Conservation (phyloP, 2,888 invertebrate genomes). For the Sphecodes monilicornis region DNA sequence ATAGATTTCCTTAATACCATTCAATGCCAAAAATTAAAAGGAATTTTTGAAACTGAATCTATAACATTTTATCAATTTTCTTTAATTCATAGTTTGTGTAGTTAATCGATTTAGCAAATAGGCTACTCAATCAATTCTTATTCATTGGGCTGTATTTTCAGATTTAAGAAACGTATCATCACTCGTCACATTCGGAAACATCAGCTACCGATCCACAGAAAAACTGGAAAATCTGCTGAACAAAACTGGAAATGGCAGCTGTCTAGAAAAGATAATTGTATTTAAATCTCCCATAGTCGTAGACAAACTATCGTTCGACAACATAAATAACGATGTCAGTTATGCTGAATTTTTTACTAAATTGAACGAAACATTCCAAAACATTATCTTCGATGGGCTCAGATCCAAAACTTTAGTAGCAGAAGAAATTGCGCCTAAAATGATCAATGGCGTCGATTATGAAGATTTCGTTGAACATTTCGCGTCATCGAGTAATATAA, state of each 20-base stretch:
- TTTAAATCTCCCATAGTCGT: conserved; percentile 69
- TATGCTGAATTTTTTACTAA: conserved; percentile 64
- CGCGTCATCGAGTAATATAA: conserved; percentile 54
- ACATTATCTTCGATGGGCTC: conserved; percentile 85
- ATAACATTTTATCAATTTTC: too few relatives aligned
- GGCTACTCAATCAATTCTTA: too few relatives aligned
- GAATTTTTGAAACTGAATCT: too few relatives aligned
- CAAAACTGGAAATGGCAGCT: conserved; percentile 42
- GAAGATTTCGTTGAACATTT: conserved; percentile 56
- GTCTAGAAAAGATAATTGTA: conserved; percentile 64
- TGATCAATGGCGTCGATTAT: conserved; percentile 67
- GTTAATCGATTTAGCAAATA: too few relatives aligned
- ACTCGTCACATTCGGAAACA: conserved; percentile 68
- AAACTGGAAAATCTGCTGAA: conserved; percentile 60
- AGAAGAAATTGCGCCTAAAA: conserved; percentile 68
- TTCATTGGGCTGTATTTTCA: conserved; percentile 50
- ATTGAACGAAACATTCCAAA: conserved; percentile 82
- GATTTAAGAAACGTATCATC: conserved; percentile 73
- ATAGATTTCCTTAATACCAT: too few relatives aligned
- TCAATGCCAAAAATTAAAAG: too few relatives aligned
- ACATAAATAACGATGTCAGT: conserved; percentile 64
- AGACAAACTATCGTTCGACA: conserved; percentile 66
- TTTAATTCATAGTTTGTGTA: too few relatives aligned
- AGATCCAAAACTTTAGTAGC: conserved; percentile 83
- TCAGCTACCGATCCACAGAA: conserved; percentile 60